Conservation (phyloP, 2,797 vertebrate species). For the Falco naumanni region DNA sequence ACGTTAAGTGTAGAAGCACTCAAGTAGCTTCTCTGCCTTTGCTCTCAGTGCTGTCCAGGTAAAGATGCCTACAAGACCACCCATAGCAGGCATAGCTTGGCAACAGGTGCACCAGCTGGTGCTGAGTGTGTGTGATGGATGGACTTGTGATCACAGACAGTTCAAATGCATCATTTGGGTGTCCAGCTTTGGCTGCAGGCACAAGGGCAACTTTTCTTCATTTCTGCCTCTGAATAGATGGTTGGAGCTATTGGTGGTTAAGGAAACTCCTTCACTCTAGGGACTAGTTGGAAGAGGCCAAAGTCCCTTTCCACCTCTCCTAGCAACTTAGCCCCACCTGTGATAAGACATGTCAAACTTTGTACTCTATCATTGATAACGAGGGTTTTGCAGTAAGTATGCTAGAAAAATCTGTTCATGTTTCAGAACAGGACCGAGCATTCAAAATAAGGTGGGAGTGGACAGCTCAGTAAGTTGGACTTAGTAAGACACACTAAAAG, state of each 20-base stretch:
- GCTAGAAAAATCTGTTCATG: neutral
- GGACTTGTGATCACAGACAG: neutral
- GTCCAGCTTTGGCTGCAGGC: neutral
- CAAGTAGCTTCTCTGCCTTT: neutral
- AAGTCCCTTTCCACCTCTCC: neutral
- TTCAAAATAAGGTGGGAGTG: neutral
- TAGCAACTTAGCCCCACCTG: neutral
- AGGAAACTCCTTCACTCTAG: neutral
- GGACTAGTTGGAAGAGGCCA: neutral
- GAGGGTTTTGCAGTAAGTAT: neutral
- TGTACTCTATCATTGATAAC: neutral
- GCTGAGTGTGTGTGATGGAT: fast-evolving
- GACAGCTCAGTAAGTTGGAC: neutral
- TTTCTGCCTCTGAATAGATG: neutral
- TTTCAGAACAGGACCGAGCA: neutral
- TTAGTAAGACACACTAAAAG: neutral
- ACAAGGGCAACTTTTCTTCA: neutral
- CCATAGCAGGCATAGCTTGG: neutral
- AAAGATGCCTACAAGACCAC: neutral
- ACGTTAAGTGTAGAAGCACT: neutral
- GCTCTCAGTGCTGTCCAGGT: neutral
- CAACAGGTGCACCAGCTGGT: neutral
- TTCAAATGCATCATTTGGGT: neutral
- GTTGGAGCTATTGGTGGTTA: neutral
- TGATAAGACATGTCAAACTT: neutral